Conservation (phyloP, 2,888 invertebrate species). For the Apodemia mormo region DNA sequence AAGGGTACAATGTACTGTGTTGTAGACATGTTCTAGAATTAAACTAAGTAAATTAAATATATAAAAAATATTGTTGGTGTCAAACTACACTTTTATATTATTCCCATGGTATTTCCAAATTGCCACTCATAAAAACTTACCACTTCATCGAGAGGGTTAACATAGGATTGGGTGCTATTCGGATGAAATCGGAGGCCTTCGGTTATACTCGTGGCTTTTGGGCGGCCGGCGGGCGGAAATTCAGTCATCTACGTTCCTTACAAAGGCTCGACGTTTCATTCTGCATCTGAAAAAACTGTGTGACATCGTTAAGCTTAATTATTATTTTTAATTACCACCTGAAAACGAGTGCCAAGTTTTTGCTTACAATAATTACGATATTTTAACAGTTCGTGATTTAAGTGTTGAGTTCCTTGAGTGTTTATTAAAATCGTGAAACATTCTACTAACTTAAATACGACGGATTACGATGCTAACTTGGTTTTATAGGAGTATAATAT, state of each 20-base stretch:
- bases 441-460: slow-evolving; percentile 57
- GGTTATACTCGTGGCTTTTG: slow-evolving; percentile 52
- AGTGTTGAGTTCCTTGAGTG: slow-evolving; percentile 54
- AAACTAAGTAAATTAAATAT: not conserved
- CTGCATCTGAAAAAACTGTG: slow-evolving; percentile 43
- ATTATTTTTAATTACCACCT: slow-evolving; percentile 47
- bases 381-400: slow-evolving; percentile 30
- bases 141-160: slow-evolving; percentile 77
- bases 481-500: slow-evolving; percentile 56
- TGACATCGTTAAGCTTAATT: slow-evolving; percentile 60
- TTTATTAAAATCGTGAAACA: slow-evolving; percentile 58
- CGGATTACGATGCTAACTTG: slow-evolving; percentile 58
- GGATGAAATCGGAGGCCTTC: slow-evolving; percentile 43
- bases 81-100: slow-evolving; percentile 70
- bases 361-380: slow-evolving; percentile 21
- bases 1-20: too few species aligned
- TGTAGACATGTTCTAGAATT: not conserved
- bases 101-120: slow-evolving; percentile 64
- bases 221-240: slow-evolving; percentile 69
- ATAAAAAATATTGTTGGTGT: slow-evolving; percentile 46
- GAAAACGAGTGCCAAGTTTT: slow-evolving; percentile 36
- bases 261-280: slow-evolving; percentile 48
- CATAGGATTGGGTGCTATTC: slow-evolving; percentile 58
- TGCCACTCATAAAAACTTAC: slow-evolving; percentile 77
- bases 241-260: slow-evolving; percentile 58